These are phyloP conservation scores for Tipula unca DNA, from an alignment of 2,888 invertebrate species.

Conservation along the genomic window DNA sequence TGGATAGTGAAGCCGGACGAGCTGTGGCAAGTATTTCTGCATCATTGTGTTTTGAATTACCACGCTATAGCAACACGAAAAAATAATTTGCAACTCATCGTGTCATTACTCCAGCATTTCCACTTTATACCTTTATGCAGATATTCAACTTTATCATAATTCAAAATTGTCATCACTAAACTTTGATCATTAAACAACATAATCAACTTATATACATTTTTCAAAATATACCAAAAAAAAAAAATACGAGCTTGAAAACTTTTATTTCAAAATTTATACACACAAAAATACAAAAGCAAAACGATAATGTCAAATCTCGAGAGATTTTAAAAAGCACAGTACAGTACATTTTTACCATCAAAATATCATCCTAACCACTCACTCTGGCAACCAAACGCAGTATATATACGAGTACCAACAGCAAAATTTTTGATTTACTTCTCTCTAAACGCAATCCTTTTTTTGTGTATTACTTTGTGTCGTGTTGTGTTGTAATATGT, in stretches of 20 bases:
- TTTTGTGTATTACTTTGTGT: neutral
- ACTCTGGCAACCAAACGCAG: neutral
- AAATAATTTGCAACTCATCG: no score
- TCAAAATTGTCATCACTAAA: neutral
- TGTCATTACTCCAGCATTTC: no score
- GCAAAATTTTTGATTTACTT: neutral
- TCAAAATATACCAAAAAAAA: no score
- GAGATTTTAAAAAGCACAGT: neutral
- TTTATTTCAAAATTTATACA: no score
- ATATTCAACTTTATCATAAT: no score
- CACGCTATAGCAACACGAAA: no score
- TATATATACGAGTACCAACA: no score
- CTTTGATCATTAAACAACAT: neutral
- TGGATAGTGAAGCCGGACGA: no score
- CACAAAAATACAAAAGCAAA: neutral
- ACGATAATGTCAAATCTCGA: neutral
- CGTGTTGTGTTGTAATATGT: neutral
- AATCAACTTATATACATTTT: neutral
- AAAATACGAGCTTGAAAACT: neutral
- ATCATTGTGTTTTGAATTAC: no score
- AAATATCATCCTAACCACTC: neutral
- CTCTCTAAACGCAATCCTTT: neutral
- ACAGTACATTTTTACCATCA: neutral
- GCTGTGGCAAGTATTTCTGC: no score
- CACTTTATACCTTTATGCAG: no score